Base-by-base conservation (phyloP, 1,140 invertebrate species). In the Fragariocoptes setiger region DNA sequence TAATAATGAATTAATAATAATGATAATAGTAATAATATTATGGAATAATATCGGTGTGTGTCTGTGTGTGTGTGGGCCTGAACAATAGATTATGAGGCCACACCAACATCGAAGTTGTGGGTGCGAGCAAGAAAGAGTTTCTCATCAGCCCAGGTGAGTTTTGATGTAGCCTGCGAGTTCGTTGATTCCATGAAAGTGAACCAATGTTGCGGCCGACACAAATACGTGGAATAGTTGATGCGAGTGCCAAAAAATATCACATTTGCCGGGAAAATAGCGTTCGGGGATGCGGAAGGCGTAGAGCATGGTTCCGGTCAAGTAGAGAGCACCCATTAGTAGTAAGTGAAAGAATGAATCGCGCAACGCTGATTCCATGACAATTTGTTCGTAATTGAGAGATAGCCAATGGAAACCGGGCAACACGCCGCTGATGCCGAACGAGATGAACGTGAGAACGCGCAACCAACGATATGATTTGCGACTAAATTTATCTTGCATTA, bases 401-500 rank as follows among this genome's bases (percentile, higher is more conserved):
- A 31, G 25, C 44, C 60, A 62, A 46, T 62, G 61, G 37, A 58
- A 46, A 12, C 58, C 57, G 37, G 86, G 86, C 52, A 92, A 72
- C 22, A 92, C 75, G 15, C 83, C 85, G 49, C 77, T 85, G 46
- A 92, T 64, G 15, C 86, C 86, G 58, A 92, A 85, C 44, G 72
- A 75, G 66, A 83, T 76, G 56, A 94, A 94, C 42, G 92, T 74
- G 45, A 40, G 15, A 44, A 82, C 83, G 54, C 85, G 62, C n/a
- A 97, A 62, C 39, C 79, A 74, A 51, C 90, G 64, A 55, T 78
- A 76, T 44, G 66, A 69, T 5, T 86, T 83, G 56, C 86, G 76
- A 45, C 75, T 77, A 57, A 97, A 97, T 57, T 76, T 76, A 56
- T 94, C 86, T 80, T 82, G 92, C 36, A 95, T 60, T 13, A 85